phyloP scores from a whole-genome alignment of 2,888 invertebrate genomes.

The Drosophila lacicola region DNA sequence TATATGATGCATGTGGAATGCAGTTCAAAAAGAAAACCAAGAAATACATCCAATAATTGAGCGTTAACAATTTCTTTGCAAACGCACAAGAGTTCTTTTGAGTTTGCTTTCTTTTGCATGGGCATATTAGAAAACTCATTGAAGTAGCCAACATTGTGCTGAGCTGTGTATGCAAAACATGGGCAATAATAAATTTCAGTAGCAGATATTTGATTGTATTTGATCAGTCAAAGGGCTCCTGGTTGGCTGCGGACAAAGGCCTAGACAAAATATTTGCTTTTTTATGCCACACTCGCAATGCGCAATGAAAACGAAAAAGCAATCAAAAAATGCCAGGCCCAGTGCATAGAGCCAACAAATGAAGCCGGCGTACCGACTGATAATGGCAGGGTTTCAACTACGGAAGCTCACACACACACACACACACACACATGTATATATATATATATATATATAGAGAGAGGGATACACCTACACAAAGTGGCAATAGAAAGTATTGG shows the following conservation, averaged over 20 bases:
- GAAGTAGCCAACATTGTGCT: neutral
- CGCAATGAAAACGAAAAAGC: slow-evolving; percentile 75
- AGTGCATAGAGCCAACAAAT: slow-evolving; percentile 30
- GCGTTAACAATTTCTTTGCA: slow-evolving; percentile 5
- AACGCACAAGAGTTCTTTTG: slow-evolving; percentile 1
- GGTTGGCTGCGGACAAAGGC: slow-evolving; percentile 33
- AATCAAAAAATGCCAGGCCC: slow-evolving; percentile 75
- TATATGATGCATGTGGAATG: neutral
- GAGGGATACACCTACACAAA: slow-evolving; percentile 13
- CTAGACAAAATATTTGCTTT: slow-evolving; percentile 39
- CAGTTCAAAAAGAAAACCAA: neutral
- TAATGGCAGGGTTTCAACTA: slow-evolving; percentile 55
- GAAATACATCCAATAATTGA: slow-evolving; percentile 5
- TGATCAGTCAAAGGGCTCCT: slow-evolving; percentile 48
- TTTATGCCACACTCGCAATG: slow-evolving; percentile 26
- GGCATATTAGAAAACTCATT: slow-evolving; percentile 17
- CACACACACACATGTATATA: neutral
- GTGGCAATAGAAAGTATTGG: slow-evolving; percentile 55
- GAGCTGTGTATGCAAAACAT: slow-evolving; percentile 25
- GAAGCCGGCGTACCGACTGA: slow-evolving; percentile 40
- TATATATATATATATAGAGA: no score
- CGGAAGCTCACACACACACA: neutral
- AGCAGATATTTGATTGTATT: slow-evolving; percentile 42
- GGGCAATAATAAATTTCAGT: slow-evolving; percentile 35
- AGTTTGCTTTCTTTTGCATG: slow-evolving; percentile 1